Evolutionary conservation across 2,888 invertebrate species (phyloP).

Genomic region (Norana najaformis): DNA sequence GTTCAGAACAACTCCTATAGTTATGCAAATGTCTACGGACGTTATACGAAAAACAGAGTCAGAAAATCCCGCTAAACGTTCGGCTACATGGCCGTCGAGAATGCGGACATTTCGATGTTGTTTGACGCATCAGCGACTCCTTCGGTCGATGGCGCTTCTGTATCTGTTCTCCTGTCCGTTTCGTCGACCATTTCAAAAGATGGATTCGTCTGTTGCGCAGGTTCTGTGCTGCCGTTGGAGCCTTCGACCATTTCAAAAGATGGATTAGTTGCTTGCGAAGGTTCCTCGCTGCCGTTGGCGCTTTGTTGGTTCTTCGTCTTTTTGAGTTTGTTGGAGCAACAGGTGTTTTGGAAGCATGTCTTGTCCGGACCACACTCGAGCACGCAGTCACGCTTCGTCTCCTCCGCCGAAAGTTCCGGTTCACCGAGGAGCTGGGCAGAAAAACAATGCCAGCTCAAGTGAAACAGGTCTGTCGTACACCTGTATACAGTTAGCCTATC

Average conservation of each 20-base stretch:
- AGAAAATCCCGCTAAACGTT: not conserved
- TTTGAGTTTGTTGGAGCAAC: conserved; percentile 46
- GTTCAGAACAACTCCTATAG: not conserved
- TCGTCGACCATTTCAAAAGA: not conserved
- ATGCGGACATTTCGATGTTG: not conserved
- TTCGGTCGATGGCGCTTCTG: not conserved
- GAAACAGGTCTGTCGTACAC: too few species aligned
- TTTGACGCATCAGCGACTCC: not conserved
- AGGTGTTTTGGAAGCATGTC: conserved; percentile 53
- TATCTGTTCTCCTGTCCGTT: not conserved
- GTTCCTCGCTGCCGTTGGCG: not conserved
- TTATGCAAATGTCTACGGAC: not conserved
- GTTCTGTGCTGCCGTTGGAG: not conserved
- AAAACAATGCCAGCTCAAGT: not conserved
- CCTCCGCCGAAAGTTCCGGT: not conserved
- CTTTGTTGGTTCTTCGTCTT: not conserved
- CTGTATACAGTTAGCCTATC: too few species aligned
- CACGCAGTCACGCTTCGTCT: conserved; percentile 47
- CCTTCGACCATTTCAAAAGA: not conserved
- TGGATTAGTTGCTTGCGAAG: not conserved
- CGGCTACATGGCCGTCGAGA: not conserved
- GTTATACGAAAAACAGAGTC: not conserved
- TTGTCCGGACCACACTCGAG: conserved; percentile 55
- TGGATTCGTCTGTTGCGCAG: not conserved
- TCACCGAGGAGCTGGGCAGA: not conserved